Percentiles rank a stretch among this genome's conserved stretches.
Evolutionary conservation across 2,113 vertebrate species (phyloP).

Genomic region (Eira barbara): DNA sequence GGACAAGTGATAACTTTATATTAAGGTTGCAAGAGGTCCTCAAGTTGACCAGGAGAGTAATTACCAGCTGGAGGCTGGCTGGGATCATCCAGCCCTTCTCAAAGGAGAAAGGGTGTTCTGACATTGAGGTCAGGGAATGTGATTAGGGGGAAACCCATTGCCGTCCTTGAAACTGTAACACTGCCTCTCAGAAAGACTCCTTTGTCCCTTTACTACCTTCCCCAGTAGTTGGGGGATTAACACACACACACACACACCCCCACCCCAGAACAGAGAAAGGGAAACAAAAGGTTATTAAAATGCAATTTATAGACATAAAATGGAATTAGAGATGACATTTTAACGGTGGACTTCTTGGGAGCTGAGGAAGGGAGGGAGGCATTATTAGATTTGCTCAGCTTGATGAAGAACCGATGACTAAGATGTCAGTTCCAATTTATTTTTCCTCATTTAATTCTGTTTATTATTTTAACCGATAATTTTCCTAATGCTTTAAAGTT

Average conservation of each 20-base stretch:
- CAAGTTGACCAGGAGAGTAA: slow-evolving; percentile 52
- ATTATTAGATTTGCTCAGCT: slow-evolving; percentile 70
- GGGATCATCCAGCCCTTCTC: background rate
- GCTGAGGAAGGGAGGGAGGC: slow-evolving; percentile 49
- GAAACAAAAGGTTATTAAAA: slow-evolving; percentile 69
- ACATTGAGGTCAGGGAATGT: background rate
- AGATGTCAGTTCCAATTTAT: slow-evolving; percentile 59
- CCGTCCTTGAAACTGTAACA: background rate
- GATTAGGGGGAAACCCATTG: background rate
- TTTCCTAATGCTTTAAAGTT: slow-evolving; percentile 58
- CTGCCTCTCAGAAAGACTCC: background rate
- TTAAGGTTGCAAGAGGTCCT: slow-evolving; percentile 52
- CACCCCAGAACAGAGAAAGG: background rate
- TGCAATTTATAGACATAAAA: slow-evolving; percentile 40
- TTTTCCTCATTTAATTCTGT: slow-evolving; percentile 62
- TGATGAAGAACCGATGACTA: slow-evolving; percentile 65
- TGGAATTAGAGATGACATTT: slow-evolving; percentile 65
- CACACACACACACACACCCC: background rate
- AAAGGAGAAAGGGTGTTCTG: slow-evolving; percentile 21
- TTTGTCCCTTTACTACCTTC: background rate
- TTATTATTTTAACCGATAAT: slow-evolving; percentile 65
- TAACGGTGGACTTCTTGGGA: slow-evolving; percentile 66
- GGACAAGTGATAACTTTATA: slow-evolving; percentile 52
- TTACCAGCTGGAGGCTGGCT: slow-evolving; percentile 21
- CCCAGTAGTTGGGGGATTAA: background rate